Percentiles rank a stretch among this genome's conserved stretches.
phyloP scores from a whole-genome alignment of 1,140 invertebrate genomes.

The Danaus melanippus region DNA sequence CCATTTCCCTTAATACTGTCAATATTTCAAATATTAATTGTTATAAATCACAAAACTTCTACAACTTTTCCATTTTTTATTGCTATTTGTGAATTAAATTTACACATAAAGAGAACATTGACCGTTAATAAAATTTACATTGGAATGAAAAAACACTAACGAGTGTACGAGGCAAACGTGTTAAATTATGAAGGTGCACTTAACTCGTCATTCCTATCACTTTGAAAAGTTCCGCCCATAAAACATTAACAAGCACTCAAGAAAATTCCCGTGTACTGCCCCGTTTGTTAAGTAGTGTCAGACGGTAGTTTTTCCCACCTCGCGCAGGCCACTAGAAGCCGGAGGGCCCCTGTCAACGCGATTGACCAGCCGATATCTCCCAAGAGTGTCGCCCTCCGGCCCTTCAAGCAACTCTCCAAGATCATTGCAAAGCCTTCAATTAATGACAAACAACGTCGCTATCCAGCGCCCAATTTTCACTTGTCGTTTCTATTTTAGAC shows the following conservation, averaged over 20 bases:
- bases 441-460: conserved; percentile 61
- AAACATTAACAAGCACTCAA: conserved; percentile 72
- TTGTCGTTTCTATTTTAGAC: conserved; percentile 55
- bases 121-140: conserved; percentile 10
- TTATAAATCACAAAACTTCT: conserved; percentile 67
- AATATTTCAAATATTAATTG: conserved; percentile 72
- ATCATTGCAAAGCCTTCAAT: conserved; percentile 66
- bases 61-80: conserved; percentile 38
- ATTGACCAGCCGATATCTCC: conserved; percentile 68
- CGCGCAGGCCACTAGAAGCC: conserved; percentile 43
- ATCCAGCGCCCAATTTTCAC: conserved; percentile 58
- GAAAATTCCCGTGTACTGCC: conserved; percentile 57
- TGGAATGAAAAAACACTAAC: conserved; percentile 18
- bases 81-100: conserved; percentile 38
- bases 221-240: conserved; percentile 69
- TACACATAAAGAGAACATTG: conserved; percentile 31
- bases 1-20: conserved; percentile 70
- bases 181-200: conserved; percentile 69
- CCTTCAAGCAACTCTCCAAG: conserved; percentile 40
- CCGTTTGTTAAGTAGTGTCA: conserved; percentile 67
- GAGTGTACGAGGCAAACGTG: conserved; percentile 40
- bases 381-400: conserved; percentile 55
- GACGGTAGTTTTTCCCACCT: conserved; percentile 68
- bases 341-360: conserved; percentile 62
- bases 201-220: conserved; percentile 64